A percentile compares a stretch with the other conserved stretches of the same genome.
phyloP scores from a whole-genome alignment of 2,797 vertebrate species.

The Phoeniculus purpureus region DNA sequence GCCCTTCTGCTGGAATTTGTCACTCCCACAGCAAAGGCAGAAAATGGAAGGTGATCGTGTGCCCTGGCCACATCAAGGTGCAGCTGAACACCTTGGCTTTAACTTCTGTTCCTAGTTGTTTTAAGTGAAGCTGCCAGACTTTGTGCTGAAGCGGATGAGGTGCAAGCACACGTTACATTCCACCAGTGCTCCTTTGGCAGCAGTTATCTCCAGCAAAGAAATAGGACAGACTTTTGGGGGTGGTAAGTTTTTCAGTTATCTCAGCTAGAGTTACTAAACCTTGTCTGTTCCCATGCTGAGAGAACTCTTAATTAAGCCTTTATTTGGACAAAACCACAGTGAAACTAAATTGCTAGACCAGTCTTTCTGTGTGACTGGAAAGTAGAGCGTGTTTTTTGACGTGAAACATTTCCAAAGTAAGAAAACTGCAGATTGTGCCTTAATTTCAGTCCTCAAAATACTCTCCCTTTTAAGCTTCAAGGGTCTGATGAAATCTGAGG shows the following conservation, averaged over 20 bases:
- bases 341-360: slow-evolving; percentile 48
- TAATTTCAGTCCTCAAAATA: slow-evolving; percentile 40
- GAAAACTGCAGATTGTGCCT: slow-evolving; percentile 45
- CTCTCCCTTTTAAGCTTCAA: slow-evolving; percentile 26
- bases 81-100: slow-evolving; percentile 32
- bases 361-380: slow-evolving; percentile 9
- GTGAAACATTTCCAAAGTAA: slow-evolving; percentile 40
- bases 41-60: slow-evolving; percentile 54
- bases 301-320: slow-evolving; percentile 49
- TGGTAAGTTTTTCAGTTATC: slow-evolving; percentile 55
- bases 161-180: slow-evolving; percentile 37
- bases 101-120: slow-evolving; percentile 42
- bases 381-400: slow-evolving; percentile 37
- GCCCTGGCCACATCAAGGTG: slow-evolving; percentile 54
- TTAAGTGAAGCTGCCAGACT: slow-evolving; percentile 57
- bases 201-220: slow-evolving; percentile 37
- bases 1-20: slow-evolving; percentile 38
- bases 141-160: slow-evolving; percentile 57
- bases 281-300: slow-evolving; percentile 55
- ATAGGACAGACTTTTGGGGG: slow-evolving; percentile 41
- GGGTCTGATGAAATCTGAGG: slow-evolving; percentile 55
- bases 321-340: slow-evolving; percentile 24
- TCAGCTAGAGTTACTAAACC: slow-evolving; percentile 53
- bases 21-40: slow-evolving; percentile 25
- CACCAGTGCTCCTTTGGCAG: slow-evolving; percentile 57